Evolutionary conservation across 2,888 invertebrate genomes (phyloP), one percentile per base, ranked within the genome.

Genomic region (Prenolepis imparis): DNA sequence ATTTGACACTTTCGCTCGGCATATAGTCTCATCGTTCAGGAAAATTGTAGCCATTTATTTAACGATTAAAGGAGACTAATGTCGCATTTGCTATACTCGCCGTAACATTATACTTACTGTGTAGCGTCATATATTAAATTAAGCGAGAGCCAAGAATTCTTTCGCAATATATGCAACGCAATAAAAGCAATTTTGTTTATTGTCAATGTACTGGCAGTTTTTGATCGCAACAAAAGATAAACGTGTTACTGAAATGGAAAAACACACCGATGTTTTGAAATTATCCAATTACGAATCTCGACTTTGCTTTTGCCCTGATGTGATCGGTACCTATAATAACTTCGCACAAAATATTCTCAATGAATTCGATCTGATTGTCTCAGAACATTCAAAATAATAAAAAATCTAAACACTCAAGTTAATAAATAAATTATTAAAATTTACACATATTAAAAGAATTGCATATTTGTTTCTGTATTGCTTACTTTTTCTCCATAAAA

Each of bases 201-300:
- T 32, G 28, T 24, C 6, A 64, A 39, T 2, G 36, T 59, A 41
- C 8, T 41, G 28, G 41, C n/a, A 12, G 24, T 66, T 78, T 70
- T 59, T 59, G 3, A 4, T 24, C 18, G 2, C 3, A 36, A 66
- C 12, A 18, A 41, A 28, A 66, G 32, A 32, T 68, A 61, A 74
- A 32, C 9, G 36, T n/a, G 1, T 68, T 59, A 32, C 32, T 12
- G 4, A 18, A 36, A 9, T 8, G 52, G 39, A 59, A 9, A n/a
- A 66, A 21, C 21, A 21, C 21, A 8, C 4, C 12, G 4, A 4
- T 15, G 39, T 18, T 57, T 15, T n/a, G 63, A 70, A 57, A 32
- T 77, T 70, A 70, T 59, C 28, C 36, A 61, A 70, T 80, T 80
- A 70, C 32, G n/a, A 78, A 68, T 21, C 24, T 70, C 32, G 68